Base-by-base conservation (phyloP, 1,140 invertebrate genomes). In the Pollicipes pollicipes region DNA sequence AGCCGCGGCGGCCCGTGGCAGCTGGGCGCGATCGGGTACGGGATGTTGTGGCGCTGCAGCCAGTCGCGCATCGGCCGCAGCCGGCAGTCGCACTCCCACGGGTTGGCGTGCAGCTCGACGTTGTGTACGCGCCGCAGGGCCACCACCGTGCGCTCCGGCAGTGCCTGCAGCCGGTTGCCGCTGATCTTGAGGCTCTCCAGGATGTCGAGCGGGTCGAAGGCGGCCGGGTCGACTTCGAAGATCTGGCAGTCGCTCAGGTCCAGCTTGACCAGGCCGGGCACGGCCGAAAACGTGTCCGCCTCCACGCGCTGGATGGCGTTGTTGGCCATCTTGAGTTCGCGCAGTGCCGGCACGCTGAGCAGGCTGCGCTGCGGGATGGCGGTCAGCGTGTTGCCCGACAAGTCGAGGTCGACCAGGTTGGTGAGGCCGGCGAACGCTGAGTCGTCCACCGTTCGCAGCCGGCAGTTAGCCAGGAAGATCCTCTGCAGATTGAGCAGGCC, bases 41-140 rank as follows among this genome's bases (percentile, higher is more conserved):
- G 87, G 64, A 87, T 85, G 76, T 86, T 87, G 75, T 87, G 88
- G 75, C 86, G 84, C 32, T 84, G 80, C 70, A 95, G 82, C 91
- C 91, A 95, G 30, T 82, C 79, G 73, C 90, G 84, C 75, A 95
- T 80, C 73, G 88, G 85, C 66, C 87, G 79, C 68, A 94, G 80
- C 70, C 85, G 84, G 77, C 92, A 95, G 77, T 94, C 90, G 78
- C 92, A 95, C 67, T 85, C 83, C 92, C 92, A 95, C 67, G 89
- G 87, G 82, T 95, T 95, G 75, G 88, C 87, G 76, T 94, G 88
- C 30, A 95, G 80, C 70, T 88, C 87, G 31, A 93, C 83, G 63
- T 88, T 89, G 72, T 89, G 86, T 45, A 94, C 79, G 67, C 84
- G 73, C 21, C 74, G 72, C 63, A 78, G 73, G 27, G 73, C 75